These are phyloP conservation scores for Anhinga anhinga DNA, from an alignment of 2,113 vertebrate genomes.

Conservation along the genomic window DNA sequence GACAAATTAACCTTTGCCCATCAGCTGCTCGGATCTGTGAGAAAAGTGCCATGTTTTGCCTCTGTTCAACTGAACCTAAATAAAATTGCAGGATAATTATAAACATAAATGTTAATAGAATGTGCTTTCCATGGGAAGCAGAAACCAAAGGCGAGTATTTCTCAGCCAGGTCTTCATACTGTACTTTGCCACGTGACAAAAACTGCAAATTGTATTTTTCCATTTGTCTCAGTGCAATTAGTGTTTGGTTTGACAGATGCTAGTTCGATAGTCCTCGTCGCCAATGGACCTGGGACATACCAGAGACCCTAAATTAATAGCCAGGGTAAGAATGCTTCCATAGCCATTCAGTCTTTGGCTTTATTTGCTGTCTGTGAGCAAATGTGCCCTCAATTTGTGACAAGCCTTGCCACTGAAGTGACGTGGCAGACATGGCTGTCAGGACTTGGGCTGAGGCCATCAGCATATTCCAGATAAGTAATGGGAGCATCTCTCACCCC, in stretches of 20 bases:
- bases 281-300: neutral
- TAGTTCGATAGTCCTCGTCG: neutral
- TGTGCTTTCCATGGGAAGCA: constrained; percentile 57
- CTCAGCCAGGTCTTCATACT: constrained; percentile 3
- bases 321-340: neutral
- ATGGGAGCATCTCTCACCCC: constrained; percentile 38
- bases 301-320: constrained; percentile 27
- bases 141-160: constrained; percentile 30
- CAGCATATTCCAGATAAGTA: constrained; percentile 38
- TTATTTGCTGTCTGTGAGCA: constrained; percentile 24
- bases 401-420: constrained; percentile 37
- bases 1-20: constrained; percentile 94
- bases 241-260: constrained; percentile 29
- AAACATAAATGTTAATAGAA: constrained; percentile 92
- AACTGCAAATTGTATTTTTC: constrained; percentile 67
- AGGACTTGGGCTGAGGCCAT: constrained; percentile 44
- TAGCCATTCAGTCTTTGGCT: neutral
- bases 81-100: constrained; percentile 87
- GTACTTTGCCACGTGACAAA: constrained; percentile 36
- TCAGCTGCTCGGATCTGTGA: constrained; percentile 94
- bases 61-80: constrained; percentile 77
- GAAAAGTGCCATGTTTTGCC: constrained; percentile 87
- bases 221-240: constrained; percentile 28
- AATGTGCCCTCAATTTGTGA: constrained; percentile 55
- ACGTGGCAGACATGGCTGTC: constrained; percentile 60